These are phyloP conservation scores for Agrochola macilenta DNA, from an alignment of 2,888 invertebrate species.

Conservation along the genomic window DNA sequence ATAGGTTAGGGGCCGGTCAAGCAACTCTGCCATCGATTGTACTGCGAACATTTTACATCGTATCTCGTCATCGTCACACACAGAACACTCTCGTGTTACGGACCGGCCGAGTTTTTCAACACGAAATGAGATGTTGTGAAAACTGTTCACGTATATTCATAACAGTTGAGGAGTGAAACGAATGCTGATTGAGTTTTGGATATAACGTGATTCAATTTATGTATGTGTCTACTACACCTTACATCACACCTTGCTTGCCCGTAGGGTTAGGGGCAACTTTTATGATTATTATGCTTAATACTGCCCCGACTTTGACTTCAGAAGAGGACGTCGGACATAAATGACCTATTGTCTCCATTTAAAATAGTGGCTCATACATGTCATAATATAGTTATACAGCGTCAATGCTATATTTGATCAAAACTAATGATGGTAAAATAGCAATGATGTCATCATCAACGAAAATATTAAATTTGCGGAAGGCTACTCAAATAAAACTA, in stretches of 20 bases:
- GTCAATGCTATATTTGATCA: slow-evolving; percentile 52
- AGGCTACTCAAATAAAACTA: slow-evolving; percentile 33
- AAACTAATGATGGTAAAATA: slow-evolving; percentile 59
- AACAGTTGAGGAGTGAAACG: slow-evolving; percentile 31
- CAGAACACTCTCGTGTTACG: slow-evolving; percentile 57
- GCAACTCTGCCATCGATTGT: slow-evolving; percentile 79
- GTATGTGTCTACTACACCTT: neutral
- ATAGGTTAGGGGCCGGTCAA: slow-evolving; percentile 83
- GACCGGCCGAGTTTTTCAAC: slow-evolving; percentile 47
- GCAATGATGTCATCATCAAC: slow-evolving; percentile 66
- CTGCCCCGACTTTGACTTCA: slow-evolving; percentile 27
- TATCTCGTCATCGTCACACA: slow-evolving; percentile 58
- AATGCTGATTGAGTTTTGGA: slow-evolving; percentile 31
- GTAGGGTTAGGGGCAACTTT: neutral
- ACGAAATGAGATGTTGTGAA: slow-evolving; percentile 45
- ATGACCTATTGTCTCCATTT: slow-evolving; percentile 53
- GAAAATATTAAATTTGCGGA: slow-evolving; percentile 35
- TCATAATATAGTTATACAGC: slow-evolving; percentile 8
- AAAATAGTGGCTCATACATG: slow-evolving; percentile 14
- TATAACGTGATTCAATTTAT: slow-evolving; percentile 8
- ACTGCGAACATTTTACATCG: slow-evolving; percentile 56
- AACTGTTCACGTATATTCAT: slow-evolving; percentile 41
- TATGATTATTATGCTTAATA: slow-evolving; percentile 9
- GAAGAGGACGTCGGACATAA: slow-evolving; percentile 34
- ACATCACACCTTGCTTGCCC: neutral